A percentile compares a stretch with the other conserved stretches of the same genome.
Conservation (phyloP, 1,140 invertebrate species). For the Scaptodrosophila lebanonensis region DNA sequence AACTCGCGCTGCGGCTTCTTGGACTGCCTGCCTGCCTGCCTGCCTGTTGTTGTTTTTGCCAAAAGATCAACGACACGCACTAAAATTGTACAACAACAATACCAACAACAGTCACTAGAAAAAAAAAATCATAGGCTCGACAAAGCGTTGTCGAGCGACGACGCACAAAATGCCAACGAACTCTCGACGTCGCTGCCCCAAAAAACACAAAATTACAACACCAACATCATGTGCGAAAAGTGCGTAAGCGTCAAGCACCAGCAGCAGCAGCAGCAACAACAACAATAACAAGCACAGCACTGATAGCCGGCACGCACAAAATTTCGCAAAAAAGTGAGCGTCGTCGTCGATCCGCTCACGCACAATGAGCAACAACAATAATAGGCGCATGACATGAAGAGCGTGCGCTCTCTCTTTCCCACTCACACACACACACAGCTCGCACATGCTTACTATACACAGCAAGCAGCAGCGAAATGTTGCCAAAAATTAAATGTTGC, state of each 20-base stretch:
- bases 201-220: neutral
- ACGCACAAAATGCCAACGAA: constrained; percentile 63
- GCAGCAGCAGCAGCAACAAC: constrained; percentile 7
- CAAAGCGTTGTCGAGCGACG: constrained; percentile 2
- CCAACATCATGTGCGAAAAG: constrained; percentile 14
- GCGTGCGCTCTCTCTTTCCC: no score
- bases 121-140: constrained; percentile 46
- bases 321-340: constrained; percentile 30
- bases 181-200: constrained; percentile 25
- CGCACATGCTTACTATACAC: no score
- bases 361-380: constrained; percentile 16
- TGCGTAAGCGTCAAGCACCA: constrained; percentile 39
- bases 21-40: no score
- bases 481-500: constrained; percentile 56
- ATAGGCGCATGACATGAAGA: no score
- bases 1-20: constrained; percentile 26
- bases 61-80: constrained; percentile 72
- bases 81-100: constrained; percentile 24
- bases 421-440: neutral
- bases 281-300: constrained; percentile 14
- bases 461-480: constrained; percentile 41
- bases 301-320: constrained; percentile 13
- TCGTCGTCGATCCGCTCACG: constrained; percentile 38
- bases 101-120: constrained; percentile 9
- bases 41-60: constrained; percentile 25